These are phyloP conservation scores for Thera britannica DNA, from an alignment of 2,888 invertebrate genomes.

Conservation along the genomic window DNA sequence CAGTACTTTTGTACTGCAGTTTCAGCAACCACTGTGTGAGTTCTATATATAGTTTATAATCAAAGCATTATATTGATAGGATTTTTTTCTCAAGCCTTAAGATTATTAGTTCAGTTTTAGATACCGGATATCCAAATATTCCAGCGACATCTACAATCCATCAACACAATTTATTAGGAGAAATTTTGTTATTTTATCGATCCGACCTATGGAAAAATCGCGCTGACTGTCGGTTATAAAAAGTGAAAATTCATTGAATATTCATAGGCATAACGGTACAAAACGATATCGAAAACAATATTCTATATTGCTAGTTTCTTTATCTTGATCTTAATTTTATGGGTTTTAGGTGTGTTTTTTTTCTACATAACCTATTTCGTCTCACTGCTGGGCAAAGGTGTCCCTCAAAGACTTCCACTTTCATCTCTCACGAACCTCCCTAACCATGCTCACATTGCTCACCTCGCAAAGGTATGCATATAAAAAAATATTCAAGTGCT, in stretches of 20 bases:
- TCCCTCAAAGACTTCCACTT: no score
- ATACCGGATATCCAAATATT: not conserved
- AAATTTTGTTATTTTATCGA: conserved; percentile 17
- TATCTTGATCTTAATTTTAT: not conserved
- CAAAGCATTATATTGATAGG: not conserved
- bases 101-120: no score
- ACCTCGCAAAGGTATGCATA: no score
- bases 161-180: conserved; percentile 22
- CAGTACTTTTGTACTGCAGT: no score
- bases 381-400: no score
- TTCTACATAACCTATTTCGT: not conserved
- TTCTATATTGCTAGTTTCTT: not conserved
- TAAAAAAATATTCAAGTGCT: no score
- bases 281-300: conserved; percentile 6
- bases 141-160: conserved; percentile 10
- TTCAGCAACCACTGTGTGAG: no score
- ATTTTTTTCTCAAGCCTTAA: not conserved
- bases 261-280: conserved; percentile 17
- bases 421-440: no score
- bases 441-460: no score
- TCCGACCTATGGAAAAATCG: conserved; percentile 17
- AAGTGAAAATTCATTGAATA: conserved; percentile 22
- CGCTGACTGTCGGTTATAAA: conserved; percentile 14
- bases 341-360: not conserved
- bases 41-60: no score